These are phyloP conservation scores for Formicarius rufipectus DNA, from an alignment of 2,113 vertebrate species.

Conservation along the genomic window DNA sequence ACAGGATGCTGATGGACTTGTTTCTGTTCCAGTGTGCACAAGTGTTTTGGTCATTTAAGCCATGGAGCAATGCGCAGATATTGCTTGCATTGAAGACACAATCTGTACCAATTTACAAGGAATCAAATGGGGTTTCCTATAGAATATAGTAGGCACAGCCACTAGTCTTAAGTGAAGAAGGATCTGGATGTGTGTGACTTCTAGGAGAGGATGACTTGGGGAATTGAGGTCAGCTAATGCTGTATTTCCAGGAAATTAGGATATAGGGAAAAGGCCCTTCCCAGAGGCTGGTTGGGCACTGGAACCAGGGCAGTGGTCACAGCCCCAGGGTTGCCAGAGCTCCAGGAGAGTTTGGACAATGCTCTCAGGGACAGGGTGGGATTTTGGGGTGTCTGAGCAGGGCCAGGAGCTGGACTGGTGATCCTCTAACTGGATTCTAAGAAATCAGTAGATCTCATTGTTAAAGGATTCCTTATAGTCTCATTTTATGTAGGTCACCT, in stretches of 20 bases:
- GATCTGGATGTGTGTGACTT: not conserved
- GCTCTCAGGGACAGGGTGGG: not conserved
- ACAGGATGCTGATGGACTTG: not conserved
- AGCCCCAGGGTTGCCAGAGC: not conserved
- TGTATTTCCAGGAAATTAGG: not conserved
- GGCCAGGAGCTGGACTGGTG: not conserved
- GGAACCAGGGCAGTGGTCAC: not conserved
- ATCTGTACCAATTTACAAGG: not conserved
- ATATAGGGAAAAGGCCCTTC: not conserved
- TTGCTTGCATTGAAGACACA: not conserved
- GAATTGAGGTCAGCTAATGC: not conserved
- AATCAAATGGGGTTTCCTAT: not conserved
- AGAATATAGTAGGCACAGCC: not conserved
- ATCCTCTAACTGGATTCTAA: not conserved
- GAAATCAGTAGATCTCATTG: not conserved
- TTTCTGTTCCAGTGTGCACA: not conserved
- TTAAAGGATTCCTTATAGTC: not conserved
- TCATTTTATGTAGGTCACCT: not conserved
- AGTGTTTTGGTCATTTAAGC: not conserved
- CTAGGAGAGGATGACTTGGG: not conserved
- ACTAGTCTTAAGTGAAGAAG: not conserved
- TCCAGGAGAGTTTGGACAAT: fast-evolving
- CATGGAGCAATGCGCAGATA: not conserved
- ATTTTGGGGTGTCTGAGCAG: not conserved
- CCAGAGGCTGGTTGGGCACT: not conserved